Evolutionary conservation across 2,888 invertebrate genomes (phyloP), one percentile per base, ranked within the genome.

Genomic region (Gandaritis pyraliata): DNA sequence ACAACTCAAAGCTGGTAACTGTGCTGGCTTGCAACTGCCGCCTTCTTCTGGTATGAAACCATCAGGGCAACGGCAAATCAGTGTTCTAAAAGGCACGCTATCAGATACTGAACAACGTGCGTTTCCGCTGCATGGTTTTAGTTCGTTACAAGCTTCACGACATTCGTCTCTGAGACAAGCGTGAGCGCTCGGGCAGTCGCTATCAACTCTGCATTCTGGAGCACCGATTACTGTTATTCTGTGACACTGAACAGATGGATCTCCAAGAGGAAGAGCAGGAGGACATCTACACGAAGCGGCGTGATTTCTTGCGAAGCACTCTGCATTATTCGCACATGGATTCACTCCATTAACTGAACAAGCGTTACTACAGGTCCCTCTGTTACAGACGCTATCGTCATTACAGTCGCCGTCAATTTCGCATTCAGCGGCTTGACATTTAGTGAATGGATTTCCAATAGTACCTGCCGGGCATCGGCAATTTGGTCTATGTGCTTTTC

Each of bases 61-160:
- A 72, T 96, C 96, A 0, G 97, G 96, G 76, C 97, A 97, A 60
- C 96, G 96, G 80, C 97, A 98, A 49, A 96, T 95, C 94, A 98
- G 95, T 3, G 97, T 97, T 69, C 97, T 93, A 55, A 97, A 96
- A 18, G 97, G 97, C 43, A 96, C 93, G 62, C 97, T 97, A 76
- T 98, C 96, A 13, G 97, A 93, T 11, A 97, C 97, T 61, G 95
- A 95, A 83, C 98, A 98, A 55, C 94, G 93, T 4, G 97, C 95
- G 56, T 95, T 94, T 60, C 93, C 93, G 51, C 94, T 93, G 74
- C 97, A 98, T 1, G 97, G 97, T 73, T 94, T 94, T 15, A 97
- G 92, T 76, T 94, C 94, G 12, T 88, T 90, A 81, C 97, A 97
- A 29, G 97, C 97, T 83, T 97, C 95, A 10, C 95, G 94, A 82